Evolutionary conservation across 2,888 invertebrate genomes (phyloP).

Genomic region (Ectobius pallidus): DNA sequence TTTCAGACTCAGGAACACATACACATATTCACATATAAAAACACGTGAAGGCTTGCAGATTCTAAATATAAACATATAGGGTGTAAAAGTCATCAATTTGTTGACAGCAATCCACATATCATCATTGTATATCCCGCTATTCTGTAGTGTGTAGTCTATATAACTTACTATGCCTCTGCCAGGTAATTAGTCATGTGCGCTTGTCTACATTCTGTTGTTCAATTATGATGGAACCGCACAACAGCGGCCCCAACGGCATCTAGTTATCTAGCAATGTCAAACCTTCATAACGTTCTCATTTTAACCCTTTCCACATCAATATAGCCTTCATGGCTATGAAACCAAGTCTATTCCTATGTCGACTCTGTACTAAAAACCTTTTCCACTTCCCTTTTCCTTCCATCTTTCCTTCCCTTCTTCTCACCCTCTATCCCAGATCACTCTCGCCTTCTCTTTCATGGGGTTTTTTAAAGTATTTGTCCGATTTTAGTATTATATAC

Average conservation of each 20-base stretch:
- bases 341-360: too few species aligned
- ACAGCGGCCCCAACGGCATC: too few species aligned
- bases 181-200: neutral
- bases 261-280: neutral
- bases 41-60: slow-evolving; percentile 2
- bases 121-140: too few species aligned
- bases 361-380: too few species aligned
- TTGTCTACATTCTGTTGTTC: neutral
- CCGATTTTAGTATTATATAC: too few species aligned
- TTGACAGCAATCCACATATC: slow-evolving; percentile 9
- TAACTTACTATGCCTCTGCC: neutral
- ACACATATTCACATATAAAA: neutral
- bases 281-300: neutral
- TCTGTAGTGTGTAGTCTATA: too few species aligned
- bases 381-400: too few species aligned
- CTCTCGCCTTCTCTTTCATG: too few species aligned
- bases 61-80: slow-evolving; percentile 27
- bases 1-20: neutral
- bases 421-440: too few species aligned
- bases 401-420: too few species aligned
- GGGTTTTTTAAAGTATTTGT: too few species aligned
- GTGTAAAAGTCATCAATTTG: slow-evolving; percentile 22
- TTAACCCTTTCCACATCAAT: neutral
- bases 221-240: neutral
- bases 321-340: neutral